Evolutionary conservation across 2,888 invertebrate genomes (phyloP).

Genomic region (Dryobotodes eremita): DNA sequence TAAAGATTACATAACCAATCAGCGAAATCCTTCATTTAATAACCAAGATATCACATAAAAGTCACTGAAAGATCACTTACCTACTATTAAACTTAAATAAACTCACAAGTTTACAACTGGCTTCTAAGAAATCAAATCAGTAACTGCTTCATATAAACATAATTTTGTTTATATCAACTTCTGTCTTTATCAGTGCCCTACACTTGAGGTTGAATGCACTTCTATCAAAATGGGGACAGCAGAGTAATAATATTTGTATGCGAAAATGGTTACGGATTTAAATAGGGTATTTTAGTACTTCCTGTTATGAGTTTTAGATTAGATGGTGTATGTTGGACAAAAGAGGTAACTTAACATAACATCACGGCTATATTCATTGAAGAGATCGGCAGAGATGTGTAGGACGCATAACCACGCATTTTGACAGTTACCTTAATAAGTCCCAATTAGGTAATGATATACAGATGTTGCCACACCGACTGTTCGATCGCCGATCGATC

Average conservation of each 20-base stretch:
- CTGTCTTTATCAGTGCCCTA: slow-evolving; percentile 43
- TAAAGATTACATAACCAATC: neutral
- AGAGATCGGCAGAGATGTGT: neutral
- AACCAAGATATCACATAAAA: neutral
- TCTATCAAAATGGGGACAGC: slow-evolving; percentile 51
- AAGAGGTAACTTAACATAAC: neutral
- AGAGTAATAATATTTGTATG: slow-evolving; percentile 14
- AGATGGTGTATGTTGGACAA: neutral
- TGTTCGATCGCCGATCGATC: neutral
- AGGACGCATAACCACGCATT: neutral
- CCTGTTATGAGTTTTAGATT: slow-evolving; percentile 28
- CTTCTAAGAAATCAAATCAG: slow-evolving; percentile 26
- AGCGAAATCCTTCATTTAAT: neutral
- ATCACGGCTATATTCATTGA: neutral
- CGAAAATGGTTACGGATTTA: neutral
- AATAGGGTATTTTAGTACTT: slow-evolving; percentile 19
- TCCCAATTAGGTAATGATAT: too few relatives aligned
- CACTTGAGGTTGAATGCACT: slow-evolving; percentile 59
- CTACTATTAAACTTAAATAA: neutral
- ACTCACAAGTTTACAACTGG: slow-evolving; percentile 26
- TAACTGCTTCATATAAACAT: slow-evolving; percentile 33
- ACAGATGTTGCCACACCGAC: too few relatives aligned
- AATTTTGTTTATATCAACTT: slow-evolving; percentile 25
- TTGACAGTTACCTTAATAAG: too few relatives aligned
- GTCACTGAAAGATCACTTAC: slow-evolving; percentile 40